Base-by-base conservation (phyloP, 2,113 vertebrate genomes). In the Coreoperca whiteheadi region DNA sequence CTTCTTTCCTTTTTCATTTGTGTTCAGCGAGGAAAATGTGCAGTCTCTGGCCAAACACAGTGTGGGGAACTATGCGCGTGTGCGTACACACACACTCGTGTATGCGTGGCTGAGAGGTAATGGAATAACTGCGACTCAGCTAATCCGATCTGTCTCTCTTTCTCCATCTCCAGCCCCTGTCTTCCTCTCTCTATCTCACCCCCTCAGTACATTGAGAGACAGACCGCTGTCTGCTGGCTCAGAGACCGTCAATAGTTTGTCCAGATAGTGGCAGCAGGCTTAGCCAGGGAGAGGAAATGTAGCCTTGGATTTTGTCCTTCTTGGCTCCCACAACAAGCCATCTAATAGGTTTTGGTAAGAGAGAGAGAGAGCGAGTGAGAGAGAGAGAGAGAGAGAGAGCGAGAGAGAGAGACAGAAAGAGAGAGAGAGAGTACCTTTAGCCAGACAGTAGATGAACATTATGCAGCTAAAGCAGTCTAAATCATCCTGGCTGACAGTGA, bases 191-290 rank as follows among this genome's bases (percentile, higher is more conserved):
- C 79, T 86, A 82, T 89, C 91, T 23, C 83, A 18, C 86, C 74
- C 69, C 69, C 87, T 89, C 91, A 84, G 79, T 87, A 67, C 88
- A 82, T 69, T 57, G 83, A 88, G 77, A 79, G 89, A 89, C 87
- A 87, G 84, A 83, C 89, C 84, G 83, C 75, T 86, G 91, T 92
- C 90, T 93, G 88, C 86, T 91, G 88, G 84, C 83, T 86, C 69
- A 4, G 76, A 83, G 85, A 85, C 85, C 60, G 63, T 93, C 91
- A 94, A 92, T 94, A 94, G 89, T 93, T 90, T 91, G 90, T 89
- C 86, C 90, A 91, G 93, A 95, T 93, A 94, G 91, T 79, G 79
- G 85, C 83, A 85, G 83, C 67, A 82, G 90, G 91, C 89, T 94
- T 92, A 94, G 90, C 84, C 87, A 76, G 79, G 70, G 60, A 91